phyloP scores from a whole-genome alignment of 2,888 invertebrate species.

The Tetragnatha montana region DNA sequence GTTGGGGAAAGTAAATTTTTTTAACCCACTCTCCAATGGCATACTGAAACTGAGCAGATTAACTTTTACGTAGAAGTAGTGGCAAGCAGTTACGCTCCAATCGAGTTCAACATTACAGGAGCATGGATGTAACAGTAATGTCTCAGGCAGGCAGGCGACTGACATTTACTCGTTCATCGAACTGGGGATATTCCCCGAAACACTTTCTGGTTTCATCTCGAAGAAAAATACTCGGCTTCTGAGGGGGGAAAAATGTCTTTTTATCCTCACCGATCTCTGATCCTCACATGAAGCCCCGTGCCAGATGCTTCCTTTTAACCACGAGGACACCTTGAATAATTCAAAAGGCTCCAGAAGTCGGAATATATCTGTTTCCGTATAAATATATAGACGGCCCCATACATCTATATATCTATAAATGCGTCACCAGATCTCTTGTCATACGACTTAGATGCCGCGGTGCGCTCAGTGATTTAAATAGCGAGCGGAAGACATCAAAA shows the following conservation, averaged over 20 bases:
- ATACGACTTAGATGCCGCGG: constrained; percentile 43
- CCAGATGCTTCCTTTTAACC: constrained; percentile 59
- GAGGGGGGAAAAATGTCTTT: constrained; percentile 33
- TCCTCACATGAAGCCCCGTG: constrained; percentile 46
- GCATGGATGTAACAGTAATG: background rate
- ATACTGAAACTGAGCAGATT: too few species aligned
- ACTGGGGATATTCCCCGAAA: constrained; percentile 25
- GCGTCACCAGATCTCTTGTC: constrained; percentile 46
- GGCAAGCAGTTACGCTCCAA: background rate
- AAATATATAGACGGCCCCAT: constrained; percentile 28
- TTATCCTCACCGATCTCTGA: constrained; percentile 55
- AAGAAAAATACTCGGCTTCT: constrained; percentile 42
- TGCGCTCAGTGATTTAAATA: constrained; percentile 59
- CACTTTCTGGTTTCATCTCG: constrained; percentile 41
- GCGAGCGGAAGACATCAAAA: constrained; percentile 62
- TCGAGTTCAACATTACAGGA: background rate
- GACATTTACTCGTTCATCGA: constrained; percentile 25
- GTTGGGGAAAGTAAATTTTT: too few species aligned
- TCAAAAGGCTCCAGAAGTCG: constrained; percentile 47
- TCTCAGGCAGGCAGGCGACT: constrained; percentile 3
- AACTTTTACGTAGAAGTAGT: background rate
- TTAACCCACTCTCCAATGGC: too few species aligned
- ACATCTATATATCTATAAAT: constrained; percentile 33
- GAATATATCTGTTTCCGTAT: constrained; percentile 46
- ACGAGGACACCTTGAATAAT: constrained; percentile 55